These are phyloP conservation scores for Eira barbara DNA, from an alignment of 2,113 vertebrate species.

Conservation along the genomic window DNA sequence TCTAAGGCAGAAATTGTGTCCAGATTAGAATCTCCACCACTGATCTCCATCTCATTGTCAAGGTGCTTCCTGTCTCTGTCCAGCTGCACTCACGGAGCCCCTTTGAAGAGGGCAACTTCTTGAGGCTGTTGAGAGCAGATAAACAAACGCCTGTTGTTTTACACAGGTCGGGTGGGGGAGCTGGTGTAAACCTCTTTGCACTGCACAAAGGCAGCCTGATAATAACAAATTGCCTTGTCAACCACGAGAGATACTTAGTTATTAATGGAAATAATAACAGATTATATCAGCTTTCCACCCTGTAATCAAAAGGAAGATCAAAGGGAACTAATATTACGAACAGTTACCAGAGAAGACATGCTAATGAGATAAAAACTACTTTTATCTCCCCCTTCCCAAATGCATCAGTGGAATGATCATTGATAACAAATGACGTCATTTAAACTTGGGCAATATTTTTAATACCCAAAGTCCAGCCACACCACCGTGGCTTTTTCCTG, in stretches of 20 bases:
- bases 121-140: conserved; percentile 40
- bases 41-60: background rate
- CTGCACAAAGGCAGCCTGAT: conserved; percentile 71
- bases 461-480: conserved; percentile 70
- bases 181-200: conserved; percentile 63
- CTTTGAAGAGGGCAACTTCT: background rate
- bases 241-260: conserved; percentile 79
- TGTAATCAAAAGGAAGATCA: conserved; percentile 85
- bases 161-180: background rate
- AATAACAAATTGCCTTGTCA: conserved; percentile 85
- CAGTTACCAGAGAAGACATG: conserved; percentile 83
- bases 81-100: background rate
- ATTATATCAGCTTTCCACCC: conserved; percentile 80
- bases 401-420: conserved; percentile 78
- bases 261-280: conserved; percentile 87
- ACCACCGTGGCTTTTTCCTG: conserved; percentile 57
- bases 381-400: conserved; percentile 77
- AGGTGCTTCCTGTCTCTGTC: background rate
- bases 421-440: conserved; percentile 81
- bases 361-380: conserved; percentile 84
- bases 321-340: conserved; percentile 82
- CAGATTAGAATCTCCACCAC: background rate
- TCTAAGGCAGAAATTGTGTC: background rate
- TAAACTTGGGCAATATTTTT: conserved; percentile 78
- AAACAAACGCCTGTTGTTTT: conserved; percentile 71